Percentiles rank a stretch among this genome's conserved stretches.
phyloP scores from a whole-genome alignment of 2,113 vertebrate genomes.

The Sylvia atricapilla region DNA sequence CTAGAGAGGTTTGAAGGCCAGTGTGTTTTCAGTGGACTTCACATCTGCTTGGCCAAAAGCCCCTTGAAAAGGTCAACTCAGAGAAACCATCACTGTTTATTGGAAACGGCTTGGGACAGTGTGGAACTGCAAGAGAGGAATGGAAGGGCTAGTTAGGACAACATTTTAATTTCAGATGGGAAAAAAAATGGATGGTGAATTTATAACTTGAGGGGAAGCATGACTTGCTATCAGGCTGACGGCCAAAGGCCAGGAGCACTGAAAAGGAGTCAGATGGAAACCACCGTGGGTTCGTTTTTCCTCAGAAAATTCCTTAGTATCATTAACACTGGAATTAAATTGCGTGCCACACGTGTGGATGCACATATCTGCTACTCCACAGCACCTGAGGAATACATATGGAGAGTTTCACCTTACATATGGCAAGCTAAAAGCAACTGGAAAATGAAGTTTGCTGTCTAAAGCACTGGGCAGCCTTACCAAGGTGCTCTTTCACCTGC shows the following conservation, averaged over 20 bases:
- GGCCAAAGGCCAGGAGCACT: not conserved
- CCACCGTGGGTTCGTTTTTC: not conserved
- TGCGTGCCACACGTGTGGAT: rapidly evolving
- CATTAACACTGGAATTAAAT: not conserved
- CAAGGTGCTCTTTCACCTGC: not conserved
- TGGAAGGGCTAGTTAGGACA: not conserved
- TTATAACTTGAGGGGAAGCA: not conserved
- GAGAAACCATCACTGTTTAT: not conserved
- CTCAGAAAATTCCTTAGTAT: not conserved
- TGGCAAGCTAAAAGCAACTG: not conserved
- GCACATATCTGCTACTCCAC: not conserved
- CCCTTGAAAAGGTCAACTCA: not conserved
- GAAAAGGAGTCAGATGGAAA: not conserved
- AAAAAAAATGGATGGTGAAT: not conserved
- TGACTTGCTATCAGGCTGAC: not conserved
- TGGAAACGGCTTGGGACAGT: not conserved
- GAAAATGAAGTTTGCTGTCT: not conserved
- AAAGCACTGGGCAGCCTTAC: not conserved
- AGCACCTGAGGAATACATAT: not conserved
- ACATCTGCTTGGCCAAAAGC: not conserved
- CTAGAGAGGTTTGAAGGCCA: not conserved
- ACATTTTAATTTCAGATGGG: not conserved
- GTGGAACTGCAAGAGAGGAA: not conserved
- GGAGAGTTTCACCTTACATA: not conserved
- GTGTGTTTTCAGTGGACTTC: not conserved